Conservation (phyloP, 1,140 invertebrate species). For the Neotoxoptera formosana region DNA sequence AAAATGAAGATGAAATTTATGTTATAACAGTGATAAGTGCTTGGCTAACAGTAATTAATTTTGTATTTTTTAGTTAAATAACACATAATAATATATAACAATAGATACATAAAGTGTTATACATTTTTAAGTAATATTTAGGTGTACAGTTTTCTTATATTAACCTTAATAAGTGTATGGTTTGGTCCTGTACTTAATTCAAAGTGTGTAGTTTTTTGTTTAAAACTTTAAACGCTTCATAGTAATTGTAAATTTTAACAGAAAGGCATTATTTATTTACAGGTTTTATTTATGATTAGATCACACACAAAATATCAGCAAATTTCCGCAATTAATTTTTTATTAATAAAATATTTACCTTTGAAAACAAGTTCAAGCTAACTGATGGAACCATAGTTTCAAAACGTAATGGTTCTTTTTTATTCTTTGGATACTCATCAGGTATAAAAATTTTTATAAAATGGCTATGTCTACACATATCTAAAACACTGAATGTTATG, state of each 20-base stretch:
- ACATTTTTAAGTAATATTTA: neutral
- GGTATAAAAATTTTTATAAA: conserved; percentile 44
- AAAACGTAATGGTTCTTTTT: conserved; percentile 6
- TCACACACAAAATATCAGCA: neutral
- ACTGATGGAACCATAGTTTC: neutral
- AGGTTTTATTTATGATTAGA: neutral
- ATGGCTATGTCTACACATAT: neutral
- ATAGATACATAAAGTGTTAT: no score
- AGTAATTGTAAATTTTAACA: neutral
- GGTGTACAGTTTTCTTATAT: neutral
- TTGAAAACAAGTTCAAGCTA: conserved; percentile 1
- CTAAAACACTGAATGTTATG: conserved; percentile 21
- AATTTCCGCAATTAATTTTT: neutral
- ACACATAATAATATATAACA: no score
- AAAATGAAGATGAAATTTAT: neutral
- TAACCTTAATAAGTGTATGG: no score
- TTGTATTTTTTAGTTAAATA: no score
- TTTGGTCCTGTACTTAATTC: neutral
- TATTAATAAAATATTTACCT: conserved; percentile 27
- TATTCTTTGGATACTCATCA: neutral
- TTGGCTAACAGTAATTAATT: no score
- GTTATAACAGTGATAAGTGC: no score
- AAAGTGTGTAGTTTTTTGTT: neutral
- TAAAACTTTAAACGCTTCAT: neutral
- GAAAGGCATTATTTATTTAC: accelerated